Conservation (phyloP, 2,113 vertebrate species). For the Labrus mixtus region DNA sequence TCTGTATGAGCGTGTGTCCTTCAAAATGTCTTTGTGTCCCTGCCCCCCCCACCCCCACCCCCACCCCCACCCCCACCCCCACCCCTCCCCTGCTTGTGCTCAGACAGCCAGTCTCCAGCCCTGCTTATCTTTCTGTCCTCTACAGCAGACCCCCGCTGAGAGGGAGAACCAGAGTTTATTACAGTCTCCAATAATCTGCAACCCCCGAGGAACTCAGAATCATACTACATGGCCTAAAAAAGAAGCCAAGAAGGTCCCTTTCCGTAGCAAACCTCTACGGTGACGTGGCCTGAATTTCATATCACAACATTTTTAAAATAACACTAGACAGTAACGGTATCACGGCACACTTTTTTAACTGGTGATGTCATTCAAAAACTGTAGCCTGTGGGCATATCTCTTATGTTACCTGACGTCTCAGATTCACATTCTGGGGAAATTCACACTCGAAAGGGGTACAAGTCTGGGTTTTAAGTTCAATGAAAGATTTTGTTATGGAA, state of each 20-base stretch:
- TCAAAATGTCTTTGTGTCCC: constrained; percentile 65
- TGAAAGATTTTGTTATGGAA: not conserved
- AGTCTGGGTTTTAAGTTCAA: not conserved
- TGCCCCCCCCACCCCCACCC: constrained; percentile 36
- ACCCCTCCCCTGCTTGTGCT: constrained; percentile 46
- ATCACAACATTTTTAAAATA: not conserved
- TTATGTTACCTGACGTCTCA: not conserved
- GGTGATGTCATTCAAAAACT: not conserved
- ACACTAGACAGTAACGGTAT: not conserved
- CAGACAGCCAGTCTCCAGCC: constrained; percentile 74
- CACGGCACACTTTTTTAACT: not conserved
- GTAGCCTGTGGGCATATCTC: not conserved
- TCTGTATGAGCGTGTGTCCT: constrained; percentile 62
- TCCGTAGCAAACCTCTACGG: constrained; percentile 9
- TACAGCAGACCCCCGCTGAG: constrained; percentile 72
- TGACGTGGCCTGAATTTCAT: constrained; percentile 20
- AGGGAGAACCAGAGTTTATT: constrained; percentile 75
- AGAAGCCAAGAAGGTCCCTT: constrained; percentile 3
- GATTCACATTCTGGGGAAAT: not conserved
- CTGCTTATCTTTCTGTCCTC: constrained; percentile 76
- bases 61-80: constrained; percentile 38
- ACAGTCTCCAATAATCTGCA: constrained; percentile 72
- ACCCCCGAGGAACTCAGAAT: constrained; percentile 60
- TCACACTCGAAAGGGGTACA: not conserved
- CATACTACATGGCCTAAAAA: constrained; percentile 45